Evolutionary conservation across 2,113 vertebrate genomes (phyloP).

Genomic region (Tenebrosternarchus preto): DNA sequence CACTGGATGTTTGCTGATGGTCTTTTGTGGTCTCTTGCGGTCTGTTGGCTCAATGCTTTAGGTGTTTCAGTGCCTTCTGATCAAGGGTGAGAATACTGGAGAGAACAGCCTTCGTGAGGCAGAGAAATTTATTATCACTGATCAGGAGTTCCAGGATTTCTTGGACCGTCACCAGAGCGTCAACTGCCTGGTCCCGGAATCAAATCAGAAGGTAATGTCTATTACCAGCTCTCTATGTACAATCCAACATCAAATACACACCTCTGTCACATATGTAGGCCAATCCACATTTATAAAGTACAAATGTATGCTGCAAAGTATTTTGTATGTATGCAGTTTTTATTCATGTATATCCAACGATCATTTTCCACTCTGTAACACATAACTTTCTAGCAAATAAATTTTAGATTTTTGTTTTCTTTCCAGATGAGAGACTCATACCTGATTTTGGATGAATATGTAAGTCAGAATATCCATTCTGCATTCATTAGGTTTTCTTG

Average conservation of each 20-base stretch:
- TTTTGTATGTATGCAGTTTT: too few relatives aligned
- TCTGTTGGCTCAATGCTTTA: constrained; percentile 54
- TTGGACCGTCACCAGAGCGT: constrained; percentile 80
- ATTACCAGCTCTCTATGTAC: not conserved
- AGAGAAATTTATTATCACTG: constrained; percentile 81
- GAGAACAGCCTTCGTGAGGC: constrained; percentile 84
- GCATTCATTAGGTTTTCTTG: constrained; percentile 6
- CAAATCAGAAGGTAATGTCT: constrained; percentile 86
- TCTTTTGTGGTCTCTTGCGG: constrained; percentile 3
- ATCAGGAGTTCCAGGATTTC: constrained; percentile 84
- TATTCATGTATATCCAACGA: too few relatives aligned
- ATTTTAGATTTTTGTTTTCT: constrained; percentile 27
- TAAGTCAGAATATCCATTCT: constrained; percentile 73
- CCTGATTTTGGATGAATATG: constrained; percentile 96
- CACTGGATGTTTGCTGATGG: not conserved
- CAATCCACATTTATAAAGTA: too few relatives aligned
- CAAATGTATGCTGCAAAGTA: too few relatives aligned
- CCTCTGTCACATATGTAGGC: too few relatives aligned
- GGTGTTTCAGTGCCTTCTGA: constrained; percentile 94
- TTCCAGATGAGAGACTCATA: constrained; percentile 96
- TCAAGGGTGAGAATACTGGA: constrained; percentile 89
- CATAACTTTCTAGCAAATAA: too few relatives aligned
- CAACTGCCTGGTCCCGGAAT: constrained; percentile 87
- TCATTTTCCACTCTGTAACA: too few relatives aligned
- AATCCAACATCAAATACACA: not conserved